Evolutionary conservation across 2,113 vertebrate genomes (phyloP).

Genomic region (Genyomyrus donnyi): DNA sequence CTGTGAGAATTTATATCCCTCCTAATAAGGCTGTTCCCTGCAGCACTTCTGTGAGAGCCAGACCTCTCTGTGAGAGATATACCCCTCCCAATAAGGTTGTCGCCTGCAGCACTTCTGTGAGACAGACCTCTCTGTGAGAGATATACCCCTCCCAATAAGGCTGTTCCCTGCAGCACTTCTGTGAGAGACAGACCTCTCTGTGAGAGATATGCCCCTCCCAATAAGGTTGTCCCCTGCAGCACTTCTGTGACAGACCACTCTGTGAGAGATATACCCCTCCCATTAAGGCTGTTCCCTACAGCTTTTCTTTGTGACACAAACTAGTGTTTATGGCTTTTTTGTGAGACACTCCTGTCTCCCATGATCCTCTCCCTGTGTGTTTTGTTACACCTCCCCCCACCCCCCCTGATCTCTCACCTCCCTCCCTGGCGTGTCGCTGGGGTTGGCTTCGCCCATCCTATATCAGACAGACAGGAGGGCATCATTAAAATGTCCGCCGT

Average conservation of each 20-base stretch:
- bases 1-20: neutral
- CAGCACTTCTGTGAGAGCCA: neutral
- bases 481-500: neutral
- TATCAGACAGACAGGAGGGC: neutral
- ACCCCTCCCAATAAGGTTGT: neutral
- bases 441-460: neutral
- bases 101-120: too few species aligned
- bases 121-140: too few species aligned
- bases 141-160: neutral
- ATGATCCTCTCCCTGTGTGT: neutral
- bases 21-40: neutral
- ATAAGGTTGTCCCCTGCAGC: neutral
- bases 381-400: too few species aligned
- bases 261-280: neutral
- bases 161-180: neutral
- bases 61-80: neutral
- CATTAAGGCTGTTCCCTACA: neutral
- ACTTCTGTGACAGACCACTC: neutral
- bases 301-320: neutral
- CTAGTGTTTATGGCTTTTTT: neutral
- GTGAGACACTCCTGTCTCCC: neutral
- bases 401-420: neutral
- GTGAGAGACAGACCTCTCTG: neutral
- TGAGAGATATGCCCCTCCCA: neutral
- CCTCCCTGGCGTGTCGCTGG: neutral